Percentiles rank a stretch among this genome's conserved stretches.
These are phyloP conservation scores for Trichonephila clavipes DNA, from an alignment of 1,140 invertebrate genomes.

Conservation along the genomic window DNA sequence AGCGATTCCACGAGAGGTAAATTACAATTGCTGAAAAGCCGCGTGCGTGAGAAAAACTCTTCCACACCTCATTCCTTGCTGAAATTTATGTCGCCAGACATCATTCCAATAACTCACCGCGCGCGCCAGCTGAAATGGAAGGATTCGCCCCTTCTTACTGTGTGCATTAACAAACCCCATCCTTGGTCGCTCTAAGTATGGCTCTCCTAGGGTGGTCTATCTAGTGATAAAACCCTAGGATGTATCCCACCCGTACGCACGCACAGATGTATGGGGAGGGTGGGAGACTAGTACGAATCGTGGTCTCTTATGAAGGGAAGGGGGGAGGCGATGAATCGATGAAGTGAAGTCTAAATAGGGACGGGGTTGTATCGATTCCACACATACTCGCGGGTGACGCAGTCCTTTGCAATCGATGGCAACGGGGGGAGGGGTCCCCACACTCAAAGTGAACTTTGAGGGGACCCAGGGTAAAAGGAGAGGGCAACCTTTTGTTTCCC, in stretches of 20 bases:
- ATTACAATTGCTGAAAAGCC: neutral
- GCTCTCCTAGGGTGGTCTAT: constrained; percentile 28
- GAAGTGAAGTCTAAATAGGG: constrained; percentile 3
- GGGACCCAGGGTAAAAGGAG: constrained; percentile 3
- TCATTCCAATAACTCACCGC: constrained; percentile 13
- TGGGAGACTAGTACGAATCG: neutral
- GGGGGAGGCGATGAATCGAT: constrained; percentile 18
- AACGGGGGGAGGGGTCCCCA: neutral
- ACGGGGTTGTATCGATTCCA: constrained; percentile 29
- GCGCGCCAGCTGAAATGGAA: constrained; percentile 39
- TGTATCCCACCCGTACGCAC: constrained; percentile 3
- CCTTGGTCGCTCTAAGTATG: constrained; percentile 19
- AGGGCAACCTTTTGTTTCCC: constrained; percentile 46
- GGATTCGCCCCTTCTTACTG: neutral
- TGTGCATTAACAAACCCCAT: constrained; percentile 48
- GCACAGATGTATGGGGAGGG: neutral
- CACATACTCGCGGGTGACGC: constrained; percentile 49
- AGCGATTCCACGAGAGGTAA: neutral
- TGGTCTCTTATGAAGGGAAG: neutral
- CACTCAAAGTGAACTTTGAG: constrained; percentile 48
- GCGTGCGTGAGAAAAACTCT: neutral
- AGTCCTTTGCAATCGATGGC: constrained; percentile 40
- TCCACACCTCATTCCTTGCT: neutral
- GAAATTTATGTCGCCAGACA: constrained; percentile 23
- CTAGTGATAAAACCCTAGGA: constrained; percentile 9